These are phyloP conservation scores for Thripadectes ignobilis DNA, from an alignment of 2,797 vertebrate species.

Conservation along the genomic window DNA sequence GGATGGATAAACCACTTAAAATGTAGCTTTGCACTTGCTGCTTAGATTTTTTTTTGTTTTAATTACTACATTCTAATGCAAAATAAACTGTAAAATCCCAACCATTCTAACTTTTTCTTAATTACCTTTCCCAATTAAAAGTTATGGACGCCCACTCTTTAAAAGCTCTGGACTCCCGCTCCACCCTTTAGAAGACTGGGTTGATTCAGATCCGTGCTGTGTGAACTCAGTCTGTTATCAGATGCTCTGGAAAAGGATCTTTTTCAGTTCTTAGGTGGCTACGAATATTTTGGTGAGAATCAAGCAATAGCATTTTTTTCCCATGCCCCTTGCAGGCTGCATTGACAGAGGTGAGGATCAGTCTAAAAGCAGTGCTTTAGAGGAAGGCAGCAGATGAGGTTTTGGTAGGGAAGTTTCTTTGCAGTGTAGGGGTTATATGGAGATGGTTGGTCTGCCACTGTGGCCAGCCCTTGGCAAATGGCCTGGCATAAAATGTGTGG, in stretches of 20 bases:
- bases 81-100: not conserved
- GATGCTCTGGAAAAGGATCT: not conserved
- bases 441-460: not conserved
- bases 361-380: not conserved
- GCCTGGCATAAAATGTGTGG: not conserved
- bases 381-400: not conserved
- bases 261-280: not conserved
- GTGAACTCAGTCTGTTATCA: not conserved
- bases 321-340: fast-evolving
- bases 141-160: fast-evolving
- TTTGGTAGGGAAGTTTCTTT: not conserved
- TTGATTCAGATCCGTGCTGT: not conserved
- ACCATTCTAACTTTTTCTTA: not conserved
- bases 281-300: not conserved
- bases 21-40: not conserved
- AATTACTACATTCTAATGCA: not conserved
- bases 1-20: not conserved
- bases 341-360: not conserved
- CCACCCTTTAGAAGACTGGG: not conserved
- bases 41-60: not conserved
- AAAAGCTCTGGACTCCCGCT: fast-evolving
- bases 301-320: not conserved
- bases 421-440: not conserved
- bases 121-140: not conserved
- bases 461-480: not conserved